These are phyloP conservation scores for Girardinus metallicus DNA, from an alignment of 2,797 vertebrate species.

Conservation along the genomic window DNA sequence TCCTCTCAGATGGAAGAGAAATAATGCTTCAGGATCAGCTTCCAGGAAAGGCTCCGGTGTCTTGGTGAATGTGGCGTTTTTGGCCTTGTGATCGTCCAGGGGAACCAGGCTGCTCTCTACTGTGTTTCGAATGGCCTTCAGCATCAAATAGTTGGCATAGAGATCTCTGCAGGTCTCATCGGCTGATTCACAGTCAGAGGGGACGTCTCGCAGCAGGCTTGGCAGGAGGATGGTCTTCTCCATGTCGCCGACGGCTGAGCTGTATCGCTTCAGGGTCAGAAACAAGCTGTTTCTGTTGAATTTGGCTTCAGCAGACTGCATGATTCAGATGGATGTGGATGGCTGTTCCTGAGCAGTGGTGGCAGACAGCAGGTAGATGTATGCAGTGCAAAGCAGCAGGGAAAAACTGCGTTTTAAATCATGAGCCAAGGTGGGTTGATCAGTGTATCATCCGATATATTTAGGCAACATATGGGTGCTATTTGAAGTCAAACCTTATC, in stretches of 20 bases:
- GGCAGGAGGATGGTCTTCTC: constrained; percentile 90
- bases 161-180: constrained; percentile 70
- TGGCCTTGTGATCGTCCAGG: constrained; percentile 53
- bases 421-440: constrained; percentile 24
- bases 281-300: constrained; percentile 77
- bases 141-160: constrained; percentile 83
- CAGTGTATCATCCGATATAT: constrained; percentile 53
- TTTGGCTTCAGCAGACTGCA: constrained; percentile 76
- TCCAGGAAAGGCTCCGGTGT: constrained; percentile 53
- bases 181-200: constrained; percentile 27
- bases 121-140: constrained; percentile 85
- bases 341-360: constrained; percentile 50
- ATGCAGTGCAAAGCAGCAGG: constrained; percentile 57
- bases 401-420: constrained; percentile 63
- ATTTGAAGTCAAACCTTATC: constrained; percentile 71
- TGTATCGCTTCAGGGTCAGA: constrained; percentile 82
- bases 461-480: constrained; percentile 32
- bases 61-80: constrained; percentile 20
- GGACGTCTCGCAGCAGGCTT: constrained; percentile 86
- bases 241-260: constrained; percentile 83
- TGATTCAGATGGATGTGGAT: constrained; percentile 56
- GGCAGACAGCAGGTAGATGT: constrained; percentile 33
- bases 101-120: constrained; percentile 81
- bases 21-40: constrained; percentile 80
- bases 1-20: constrained; percentile 85